phyloP scores from a whole-genome alignment of 2,888 invertebrate species.

The Beris chalybata region DNA sequence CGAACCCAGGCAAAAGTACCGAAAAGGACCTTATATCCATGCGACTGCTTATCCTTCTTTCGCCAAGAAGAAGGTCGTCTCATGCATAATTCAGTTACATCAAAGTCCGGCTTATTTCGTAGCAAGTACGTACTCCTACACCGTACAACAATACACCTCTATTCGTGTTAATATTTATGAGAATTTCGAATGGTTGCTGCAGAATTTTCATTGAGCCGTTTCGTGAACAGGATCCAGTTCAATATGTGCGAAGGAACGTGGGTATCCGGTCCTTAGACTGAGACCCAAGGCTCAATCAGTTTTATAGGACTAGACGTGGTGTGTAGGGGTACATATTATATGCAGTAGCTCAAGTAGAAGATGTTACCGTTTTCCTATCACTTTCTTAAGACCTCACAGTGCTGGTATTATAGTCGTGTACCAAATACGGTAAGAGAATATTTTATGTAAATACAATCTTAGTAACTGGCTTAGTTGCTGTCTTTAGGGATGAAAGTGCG shows the following conservation, averaged over 20 bases:
- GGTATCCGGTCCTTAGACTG: slow-evolving; percentile 15
- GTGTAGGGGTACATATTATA: too few relatives aligned
- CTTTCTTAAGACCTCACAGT: too few relatives aligned
- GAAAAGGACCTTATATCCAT: slow-evolving; percentile 20
- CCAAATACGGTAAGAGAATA: slow-evolving; percentile 33
- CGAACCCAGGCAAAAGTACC: background rate
- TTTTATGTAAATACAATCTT: slow-evolving; percentile 36
- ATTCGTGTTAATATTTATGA: slow-evolving; percentile 38
- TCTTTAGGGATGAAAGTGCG: background rate
- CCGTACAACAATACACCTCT: slow-evolving; percentile 20
- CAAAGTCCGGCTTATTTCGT: slow-evolving; percentile 38
- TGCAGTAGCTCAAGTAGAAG: too few relatives aligned
- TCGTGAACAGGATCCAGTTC: background rate
- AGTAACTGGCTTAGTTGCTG: slow-evolving; percentile 4
- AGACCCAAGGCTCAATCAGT: background rate
- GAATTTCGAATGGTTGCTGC: slow-evolving; percentile 19
- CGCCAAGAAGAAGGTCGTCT: slow-evolving; percentile 21
- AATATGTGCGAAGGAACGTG: background rate
- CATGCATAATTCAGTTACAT: slow-evolving; percentile 38
- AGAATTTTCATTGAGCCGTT: background rate
- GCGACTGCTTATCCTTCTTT: slow-evolving; percentile 15
- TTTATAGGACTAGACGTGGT: too few relatives aligned
- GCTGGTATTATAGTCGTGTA: too few relatives aligned
- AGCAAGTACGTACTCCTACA: slow-evolving; percentile 32
- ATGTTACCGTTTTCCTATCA: too few relatives aligned